Base-by-base conservation (phyloP, 2,797 vertebrate genomes). In the Naso thynnoides region DNA sequence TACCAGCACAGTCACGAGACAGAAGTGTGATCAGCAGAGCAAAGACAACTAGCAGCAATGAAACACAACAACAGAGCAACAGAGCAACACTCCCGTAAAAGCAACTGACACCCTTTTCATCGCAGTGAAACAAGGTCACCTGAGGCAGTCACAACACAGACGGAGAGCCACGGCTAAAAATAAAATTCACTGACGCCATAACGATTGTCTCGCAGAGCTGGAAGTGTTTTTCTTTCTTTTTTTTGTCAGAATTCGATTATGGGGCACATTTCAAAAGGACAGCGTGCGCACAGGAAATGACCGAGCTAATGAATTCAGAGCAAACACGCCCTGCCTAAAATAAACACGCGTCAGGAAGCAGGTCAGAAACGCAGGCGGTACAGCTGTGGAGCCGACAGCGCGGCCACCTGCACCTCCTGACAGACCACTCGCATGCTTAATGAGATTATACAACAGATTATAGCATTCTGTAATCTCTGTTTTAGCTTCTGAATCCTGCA, bases 51-150 rank as follows among this genome's bases (percentile, higher is more conserved):
- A 23, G 16, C 38, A 48, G 16, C 19, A 33, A 2, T 13, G 6
- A 29, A 38, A 29, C 21, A 14, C 16, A 10, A 33, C 42, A 48
- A 36, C 33, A 3, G 8, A 36, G 8, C 6, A 21, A 23, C 8
- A n/a, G 49, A 63, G 0, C 5, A 21, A 16, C 6, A 16, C 27
- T 11, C 29, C 66, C 36, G 41, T 33, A 9, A 45, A 50, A 31
- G 19, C 52, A 50, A 27, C 23, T 39, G 39, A 47, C 47, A 26
- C 26, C 6, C 11, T 36, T 36, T 36, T 36, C 11, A 41, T 65
- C 26, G 23, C 11, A 39, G 42, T 24, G 3, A 78, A 69, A 31
- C 27, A 16, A 81, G 80, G 86, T 83, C 80, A 77, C 49, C 68
- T 50, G 64, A 62, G 33, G 63, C 64, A 19, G 66, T 53, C 70